Conservation (phyloP, 92 coral and sea anemone genomes). For the Bergia sp. region DNA sequence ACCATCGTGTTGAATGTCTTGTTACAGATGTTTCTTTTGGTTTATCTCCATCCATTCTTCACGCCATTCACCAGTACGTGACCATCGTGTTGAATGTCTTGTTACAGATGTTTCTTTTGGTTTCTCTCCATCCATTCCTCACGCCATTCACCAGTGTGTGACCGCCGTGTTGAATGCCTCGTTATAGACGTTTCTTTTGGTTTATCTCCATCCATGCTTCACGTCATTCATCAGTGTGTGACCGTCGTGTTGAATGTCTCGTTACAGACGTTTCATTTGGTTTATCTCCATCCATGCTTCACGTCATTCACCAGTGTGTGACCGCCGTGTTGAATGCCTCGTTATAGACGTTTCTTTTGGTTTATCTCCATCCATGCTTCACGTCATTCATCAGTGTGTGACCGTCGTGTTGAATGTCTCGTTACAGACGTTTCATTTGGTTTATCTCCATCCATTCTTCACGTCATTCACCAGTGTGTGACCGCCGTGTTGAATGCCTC, state of each 20-base stretch:
- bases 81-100: neutral
- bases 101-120: slow-evolving; percentile 36
- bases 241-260: neutral
- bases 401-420: neutral
- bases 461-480: too few relatives aligned
- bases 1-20: neutral
- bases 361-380: too few relatives aligned
- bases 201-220: slow-evolving; percentile 74
- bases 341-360: too few relatives aligned
- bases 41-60: slow-evolving; percentile 72
- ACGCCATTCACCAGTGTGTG: slow-evolving; percentile 68
- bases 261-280: too few relatives aligned
- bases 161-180: slow-evolving; percentile 1
- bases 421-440: too few relatives aligned
- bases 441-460: too few relatives aligned
- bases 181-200: too few relatives aligned
- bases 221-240: slow-evolving; percentile 67
- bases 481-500: neutral
- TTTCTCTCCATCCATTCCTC: slow-evolving; percentile 75
- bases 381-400: slow-evolving; percentile 38
- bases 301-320: slow-evolving; percentile 38
- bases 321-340: neutral
- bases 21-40: slow-evolving; percentile 77
- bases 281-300: too few relatives aligned
- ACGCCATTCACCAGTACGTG: slow-evolving; percentile 68